Percentiles rank a stretch among this genome's conserved stretches.
Conservation (phyloP, 1,140 invertebrate species). For the Agraylea sexmaculata region DNA sequence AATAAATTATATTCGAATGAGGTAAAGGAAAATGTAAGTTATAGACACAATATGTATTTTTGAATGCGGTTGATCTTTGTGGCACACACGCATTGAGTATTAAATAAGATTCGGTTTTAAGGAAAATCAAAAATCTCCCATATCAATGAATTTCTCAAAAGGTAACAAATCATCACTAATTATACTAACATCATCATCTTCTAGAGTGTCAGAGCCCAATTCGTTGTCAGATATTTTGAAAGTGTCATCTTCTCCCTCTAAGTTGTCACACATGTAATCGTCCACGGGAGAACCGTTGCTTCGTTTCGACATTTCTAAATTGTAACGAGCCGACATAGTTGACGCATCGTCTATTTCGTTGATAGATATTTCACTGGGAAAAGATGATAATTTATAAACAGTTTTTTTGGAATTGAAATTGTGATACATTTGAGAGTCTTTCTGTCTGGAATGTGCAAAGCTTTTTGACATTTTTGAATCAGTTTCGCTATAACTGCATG, state of each 20-base stretch:
- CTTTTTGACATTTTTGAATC: too few species aligned
- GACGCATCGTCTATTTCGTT: slow-evolving; percentile 10
- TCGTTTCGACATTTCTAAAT: slow-evolving; percentile 3
- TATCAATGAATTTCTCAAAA: slow-evolving; percentile 21
- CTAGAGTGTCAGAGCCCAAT: too few species aligned
- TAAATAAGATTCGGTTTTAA: too few species aligned
- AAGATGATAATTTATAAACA: slow-evolving; percentile 18
- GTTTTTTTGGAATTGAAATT: slow-evolving; percentile 11
- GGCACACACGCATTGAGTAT: too few species aligned
- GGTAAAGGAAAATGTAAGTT: too few species aligned
- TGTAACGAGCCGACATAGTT: background rate
- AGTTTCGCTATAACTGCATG: slow-evolving; percentile 27
- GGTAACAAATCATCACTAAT: slow-evolving; percentile 19
- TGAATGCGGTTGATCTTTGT: too few species aligned
- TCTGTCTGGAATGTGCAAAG: slow-evolving; percentile 12
- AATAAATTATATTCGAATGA: too few species aligned
- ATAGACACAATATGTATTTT: too few species aligned
- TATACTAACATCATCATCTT: slow-evolving; percentile 12
- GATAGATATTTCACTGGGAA: slow-evolving; percentile 19
- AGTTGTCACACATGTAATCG: too few species aligned
- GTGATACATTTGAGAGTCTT: slow-evolving; percentile 17
- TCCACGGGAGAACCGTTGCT: background rate
- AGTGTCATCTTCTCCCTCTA: background rate
- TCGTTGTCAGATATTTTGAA: too few species aligned
- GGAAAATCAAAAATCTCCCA: slow-evolving; percentile 20